Conservation (phyloP, 2,888 invertebrate species). For the Dasypogon diadema region DNA sequence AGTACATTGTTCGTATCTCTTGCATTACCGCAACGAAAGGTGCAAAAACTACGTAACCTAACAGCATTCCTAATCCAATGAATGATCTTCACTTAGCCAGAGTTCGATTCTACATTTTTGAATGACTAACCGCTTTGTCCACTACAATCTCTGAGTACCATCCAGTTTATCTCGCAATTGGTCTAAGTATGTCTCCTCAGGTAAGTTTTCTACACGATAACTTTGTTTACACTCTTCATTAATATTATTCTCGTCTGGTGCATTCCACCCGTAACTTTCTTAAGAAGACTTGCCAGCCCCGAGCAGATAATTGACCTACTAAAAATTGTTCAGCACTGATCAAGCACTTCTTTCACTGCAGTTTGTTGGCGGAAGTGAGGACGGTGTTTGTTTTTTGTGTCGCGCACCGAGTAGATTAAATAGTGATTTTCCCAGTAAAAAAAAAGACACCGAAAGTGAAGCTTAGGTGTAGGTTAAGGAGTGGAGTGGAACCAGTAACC, state of each 20-base stretch:
- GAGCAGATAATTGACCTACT: neutral
- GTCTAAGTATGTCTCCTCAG: too few relatives aligned
- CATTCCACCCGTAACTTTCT: constrained; percentile 32
- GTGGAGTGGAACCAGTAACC: too few relatives aligned
- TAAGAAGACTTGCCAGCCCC: neutral
- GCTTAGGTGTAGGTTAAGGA: neutral
- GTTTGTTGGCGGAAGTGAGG: neutral
- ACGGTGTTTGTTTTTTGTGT: neutral
- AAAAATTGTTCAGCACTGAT: neutral
- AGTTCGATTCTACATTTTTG: too few relatives aligned
- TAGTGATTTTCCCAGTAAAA: neutral
- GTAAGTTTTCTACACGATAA: too few relatives aligned
- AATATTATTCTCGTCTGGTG: neutral
- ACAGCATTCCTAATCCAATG: too few relatives aligned
- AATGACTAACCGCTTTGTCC: too few relatives aligned
- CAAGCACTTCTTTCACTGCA: neutral
- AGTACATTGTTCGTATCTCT: too few relatives aligned
- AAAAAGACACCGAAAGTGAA: constrained; percentile 27
- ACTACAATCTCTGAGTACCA: too few relatives aligned
- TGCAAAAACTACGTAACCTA: too few relatives aligned
- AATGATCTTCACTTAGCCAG: too few relatives aligned
- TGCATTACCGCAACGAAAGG: too few relatives aligned
- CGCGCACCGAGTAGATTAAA: neutral
- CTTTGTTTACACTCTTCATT: constrained; percentile 14
- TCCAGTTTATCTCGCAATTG: too few relatives aligned